A percentile compares a stretch with the other conserved stretches of the same genome.
phyloP scores from a whole-genome alignment of 2,888 invertebrate genomes.

The Fragum sueziense region DNA sequence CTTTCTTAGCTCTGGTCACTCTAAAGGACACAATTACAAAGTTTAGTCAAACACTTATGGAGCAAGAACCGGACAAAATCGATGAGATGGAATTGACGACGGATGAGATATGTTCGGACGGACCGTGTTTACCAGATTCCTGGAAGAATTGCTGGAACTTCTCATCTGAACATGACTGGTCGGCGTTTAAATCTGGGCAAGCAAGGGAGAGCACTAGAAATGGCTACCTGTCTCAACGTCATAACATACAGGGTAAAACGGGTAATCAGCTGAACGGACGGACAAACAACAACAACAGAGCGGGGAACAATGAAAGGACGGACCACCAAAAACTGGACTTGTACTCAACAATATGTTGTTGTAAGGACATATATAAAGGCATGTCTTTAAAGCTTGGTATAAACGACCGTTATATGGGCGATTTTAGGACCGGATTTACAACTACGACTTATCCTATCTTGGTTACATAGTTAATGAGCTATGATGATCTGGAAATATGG shows the following conservation, averaged over 20 bases:
- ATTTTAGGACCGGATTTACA: constrained; percentile 22
- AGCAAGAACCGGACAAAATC: constrained; percentile 1
- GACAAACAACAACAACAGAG: background rate
- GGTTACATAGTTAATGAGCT: constrained; percentile 12
- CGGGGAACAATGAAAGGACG: no score
- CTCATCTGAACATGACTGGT: constrained; percentile 47
- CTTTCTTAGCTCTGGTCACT: constrained; percentile 65
- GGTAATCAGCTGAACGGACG: background rate
- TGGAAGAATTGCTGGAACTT: constrained; percentile 57
- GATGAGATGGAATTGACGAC: constrained; percentile 2
- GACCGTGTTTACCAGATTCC: constrained; percentile 51
- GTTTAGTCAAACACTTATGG: constrained; percentile 59
- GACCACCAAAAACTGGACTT: background rate
- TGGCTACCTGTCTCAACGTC: background rate
- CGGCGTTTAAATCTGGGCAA: constrained; percentile 15
- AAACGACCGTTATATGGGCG: background rate
- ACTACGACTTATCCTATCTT: constrained; percentile 21
- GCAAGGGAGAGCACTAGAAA: background rate
- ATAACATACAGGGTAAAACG: no score
- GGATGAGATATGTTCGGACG: constrained; percentile 51
- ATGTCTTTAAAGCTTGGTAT: constrained; percentile 1
- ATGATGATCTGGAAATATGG: background rate
- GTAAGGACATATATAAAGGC: background rate
- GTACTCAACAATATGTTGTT: background rate
- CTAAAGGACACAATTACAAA: constrained; percentile 62